Evolutionary conservation across 2,888 invertebrate genomes (phyloP).

Genomic region (Muscina levida): DNA sequence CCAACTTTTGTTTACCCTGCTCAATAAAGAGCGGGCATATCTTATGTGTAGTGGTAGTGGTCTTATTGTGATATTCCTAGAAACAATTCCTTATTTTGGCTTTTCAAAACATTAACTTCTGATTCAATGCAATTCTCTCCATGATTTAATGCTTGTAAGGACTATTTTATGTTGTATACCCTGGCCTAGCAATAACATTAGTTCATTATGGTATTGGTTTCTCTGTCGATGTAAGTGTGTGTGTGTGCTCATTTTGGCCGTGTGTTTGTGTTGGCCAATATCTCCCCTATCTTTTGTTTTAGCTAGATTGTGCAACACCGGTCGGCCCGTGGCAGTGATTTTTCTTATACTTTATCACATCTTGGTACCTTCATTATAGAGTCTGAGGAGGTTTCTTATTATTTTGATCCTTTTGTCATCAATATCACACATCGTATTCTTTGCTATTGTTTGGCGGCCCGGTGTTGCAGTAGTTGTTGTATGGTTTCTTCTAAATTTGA

Average conservation of each 20-base stretch:
- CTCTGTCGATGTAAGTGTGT: conserved; percentile 4
- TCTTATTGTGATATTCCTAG: conserved; percentile 69
- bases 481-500: conserved; percentile 64
- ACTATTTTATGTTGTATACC: conserved; percentile 18
- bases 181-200: background rate
- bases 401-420: conserved; percentile 70
- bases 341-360: conserved; percentile 53
- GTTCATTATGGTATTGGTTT: too few species aligned
- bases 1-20: conserved; percentile 66
- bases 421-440: conserved; percentile 77
- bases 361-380: conserved; percentile 63
- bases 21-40: conserved; percentile 45
- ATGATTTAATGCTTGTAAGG: conserved; percentile 57
- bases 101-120: conserved; percentile 77
- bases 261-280: conserved; percentile 58
- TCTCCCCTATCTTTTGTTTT: too few species aligned
- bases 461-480: conserved; percentile 65
- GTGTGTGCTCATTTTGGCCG: conserved; percentile 32
- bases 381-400: conserved; percentile 47
- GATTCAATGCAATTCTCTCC: conserved; percentile 66
- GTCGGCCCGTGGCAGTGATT: conserved; percentile 79
- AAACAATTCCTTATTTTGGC: conserved; percentile 78
- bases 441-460: conserved; percentile 50
- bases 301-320: conserved; percentile 75
- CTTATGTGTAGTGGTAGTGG: conserved; percentile 31